Percentiles rank a stretch among this genome's conserved stretches.
These are phyloP conservation scores for Dasyprocta punctata DNA, from an alignment of 2,113 vertebrate species.

Conservation along the genomic window DNA sequence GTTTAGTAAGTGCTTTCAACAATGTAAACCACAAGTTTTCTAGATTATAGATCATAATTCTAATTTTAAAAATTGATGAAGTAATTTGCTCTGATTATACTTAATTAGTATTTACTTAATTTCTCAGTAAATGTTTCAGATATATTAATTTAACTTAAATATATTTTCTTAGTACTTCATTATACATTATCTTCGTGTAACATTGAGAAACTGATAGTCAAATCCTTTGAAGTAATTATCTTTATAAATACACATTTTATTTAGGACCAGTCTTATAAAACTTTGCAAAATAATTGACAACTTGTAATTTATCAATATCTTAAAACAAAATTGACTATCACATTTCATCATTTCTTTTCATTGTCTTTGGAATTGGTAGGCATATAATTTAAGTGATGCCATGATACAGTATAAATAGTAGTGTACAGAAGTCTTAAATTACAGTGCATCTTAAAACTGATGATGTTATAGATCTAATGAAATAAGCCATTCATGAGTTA, in stretches of 20 bases:
- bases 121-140: conserved; percentile 3
- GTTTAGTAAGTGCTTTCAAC: conserved; percentile 10
- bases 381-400: not conserved
- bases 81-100: not conserved
- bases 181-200: not conserved
- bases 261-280: not conserved
- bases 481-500: not conserved
- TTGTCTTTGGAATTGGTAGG: not conserved
- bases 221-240: conserved; percentile 30
- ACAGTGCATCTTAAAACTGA: not conserved
- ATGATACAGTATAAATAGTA: not conserved
- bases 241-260: conserved; percentile 27
- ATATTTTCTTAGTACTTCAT: conserved; percentile 7
- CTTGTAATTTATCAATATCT: not conserved
- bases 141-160: conserved; percentile 21
- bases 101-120: not conserved
- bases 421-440: not conserved
- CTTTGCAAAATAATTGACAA: conserved; percentile 26
- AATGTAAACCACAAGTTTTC: not conserved
- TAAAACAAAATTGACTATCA: not conserved
- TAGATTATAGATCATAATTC: not conserved
- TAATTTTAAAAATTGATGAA: conserved; percentile 38
- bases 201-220: not conserved
- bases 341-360: not conserved
- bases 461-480: not conserved